Evolutionary conservation across 1,140 invertebrate genomes (phyloP).

Genomic region (Leptopilina boulardi): DNA sequence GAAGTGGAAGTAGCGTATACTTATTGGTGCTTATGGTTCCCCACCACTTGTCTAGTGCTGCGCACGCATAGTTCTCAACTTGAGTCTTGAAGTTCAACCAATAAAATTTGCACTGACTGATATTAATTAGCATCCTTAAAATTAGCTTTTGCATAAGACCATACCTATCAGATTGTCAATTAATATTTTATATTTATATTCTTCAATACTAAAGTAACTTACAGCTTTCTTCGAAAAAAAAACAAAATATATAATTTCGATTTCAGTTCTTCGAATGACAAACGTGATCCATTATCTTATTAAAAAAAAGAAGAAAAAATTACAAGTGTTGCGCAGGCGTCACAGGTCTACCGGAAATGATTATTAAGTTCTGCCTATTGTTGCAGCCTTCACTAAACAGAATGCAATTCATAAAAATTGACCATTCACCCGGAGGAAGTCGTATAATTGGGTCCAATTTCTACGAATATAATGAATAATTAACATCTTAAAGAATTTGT

Average conservation of each 20-base stretch:
- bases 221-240: neutral
- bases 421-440: constrained; percentile 62
- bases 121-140: too few species aligned
- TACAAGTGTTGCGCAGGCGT: constrained; percentile 52
- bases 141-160: too few species aligned
- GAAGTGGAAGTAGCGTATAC: too few species aligned
- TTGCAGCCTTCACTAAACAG: constrained; percentile 54
- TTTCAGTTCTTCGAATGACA: constrained; percentile 35
- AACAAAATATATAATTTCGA: constrained; percentile 35
- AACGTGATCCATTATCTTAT: constrained; percentile 48
- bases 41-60: too few species aligned
- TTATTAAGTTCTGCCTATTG: constrained; percentile 61
- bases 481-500: neutral
- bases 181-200: too few species aligned
- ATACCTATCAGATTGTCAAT: too few species aligned
- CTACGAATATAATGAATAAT: neutral
- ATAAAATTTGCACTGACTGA: too few species aligned
- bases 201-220: too few species aligned
- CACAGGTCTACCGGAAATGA: constrained; percentile 60
- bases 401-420: constrained; percentile 63
- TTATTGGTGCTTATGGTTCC: too few species aligned
- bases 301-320: constrained; percentile 48
- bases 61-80: too few species aligned
- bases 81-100: too few species aligned
- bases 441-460: constrained; percentile 57